Percentiles rank a stretch among this genome's conserved stretches.
These are phyloP conservation scores for Aramus guarauna DNA, from an alignment of 2,113 vertebrate genomes.

Conservation along the genomic window DNA sequence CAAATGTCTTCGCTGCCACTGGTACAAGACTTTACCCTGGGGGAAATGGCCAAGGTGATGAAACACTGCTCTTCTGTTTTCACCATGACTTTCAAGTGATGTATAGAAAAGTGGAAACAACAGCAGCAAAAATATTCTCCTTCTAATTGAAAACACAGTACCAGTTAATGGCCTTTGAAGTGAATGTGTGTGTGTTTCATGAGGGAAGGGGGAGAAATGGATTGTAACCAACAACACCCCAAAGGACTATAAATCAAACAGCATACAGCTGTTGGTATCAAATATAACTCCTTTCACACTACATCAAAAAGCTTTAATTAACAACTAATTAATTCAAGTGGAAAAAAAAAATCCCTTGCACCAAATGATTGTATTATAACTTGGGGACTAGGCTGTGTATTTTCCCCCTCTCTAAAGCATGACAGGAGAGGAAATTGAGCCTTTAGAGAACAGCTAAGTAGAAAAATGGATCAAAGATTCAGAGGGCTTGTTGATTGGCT, in stretches of 20 bases:
- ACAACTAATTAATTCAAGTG: slow-evolving; percentile 68
- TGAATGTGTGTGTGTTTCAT: background rate
- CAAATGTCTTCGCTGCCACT: background rate
- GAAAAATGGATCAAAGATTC: slow-evolving; percentile 64
- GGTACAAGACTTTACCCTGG: background rate
- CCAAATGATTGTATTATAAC: slow-evolving; percentile 56
- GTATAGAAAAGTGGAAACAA: background rate
- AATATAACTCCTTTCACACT: slow-evolving; percentile 17
- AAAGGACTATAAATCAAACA: slow-evolving; percentile 64
- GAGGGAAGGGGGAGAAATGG: background rate
- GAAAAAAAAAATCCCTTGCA: slow-evolving; percentile 31
- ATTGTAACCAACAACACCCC: slow-evolving; percentile 25
- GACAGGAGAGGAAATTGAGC: slow-evolving; percentile 54
- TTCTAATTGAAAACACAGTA: slow-evolving; percentile 8
- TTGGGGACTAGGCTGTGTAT: background rate
- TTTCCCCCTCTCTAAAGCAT: background rate
- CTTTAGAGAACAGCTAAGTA: slow-evolving; percentile 47
- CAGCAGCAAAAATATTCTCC: background rate
- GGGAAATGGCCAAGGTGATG: background rate
- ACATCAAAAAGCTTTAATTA: slow-evolving; percentile 75
- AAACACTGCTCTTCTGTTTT: background rate
- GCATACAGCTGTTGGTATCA: slow-evolving; percentile 55
- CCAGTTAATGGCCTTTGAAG: slow-evolving; percentile 7
- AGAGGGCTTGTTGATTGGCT: background rate
- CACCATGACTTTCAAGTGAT: background rate